Conservation (phyloP, 2,888 invertebrate genomes). For the Zaprionus obscuricornis region DNA sequence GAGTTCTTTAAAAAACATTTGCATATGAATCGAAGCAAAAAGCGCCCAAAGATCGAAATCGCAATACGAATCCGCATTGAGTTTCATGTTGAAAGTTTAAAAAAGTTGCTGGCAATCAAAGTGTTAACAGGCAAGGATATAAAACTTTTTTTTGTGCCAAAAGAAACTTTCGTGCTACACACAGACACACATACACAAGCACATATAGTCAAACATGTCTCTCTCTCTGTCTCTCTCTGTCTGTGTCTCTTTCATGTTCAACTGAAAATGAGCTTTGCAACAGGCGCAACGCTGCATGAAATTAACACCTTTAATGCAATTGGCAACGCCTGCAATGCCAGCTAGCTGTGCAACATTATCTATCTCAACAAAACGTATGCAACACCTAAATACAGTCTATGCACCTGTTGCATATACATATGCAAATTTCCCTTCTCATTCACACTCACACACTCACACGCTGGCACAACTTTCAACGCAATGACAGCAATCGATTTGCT, state of each 20-base stretch:
- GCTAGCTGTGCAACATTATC: background rate
- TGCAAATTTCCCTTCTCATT: slow-evolving; percentile 2
- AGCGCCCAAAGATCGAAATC: no score
- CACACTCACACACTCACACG: background rate
- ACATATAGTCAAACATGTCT: background rate
- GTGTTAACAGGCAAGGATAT: slow-evolving; percentile 68
- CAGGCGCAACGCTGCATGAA: slow-evolving; percentile 38
- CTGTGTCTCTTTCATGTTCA: background rate
- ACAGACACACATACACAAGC: background rate
- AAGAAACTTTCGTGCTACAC: slow-evolving; percentile 45
- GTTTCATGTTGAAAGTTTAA: slow-evolving; percentile 38
- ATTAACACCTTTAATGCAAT: slow-evolving; percentile 65
- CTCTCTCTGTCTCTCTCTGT: background rate
- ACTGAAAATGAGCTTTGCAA: slow-evolving; percentile 35
- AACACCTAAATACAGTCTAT: no score
- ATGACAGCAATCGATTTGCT: slow-evolving; percentile 33
- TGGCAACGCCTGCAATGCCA: slow-evolving; percentile 22
- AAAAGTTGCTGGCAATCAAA: slow-evolving; percentile 66
- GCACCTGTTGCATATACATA: slow-evolving; percentile 54
- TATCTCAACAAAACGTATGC: no score
- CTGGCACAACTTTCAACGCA: background rate
- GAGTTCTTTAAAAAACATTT: slow-evolving; percentile 65
- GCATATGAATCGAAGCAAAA: slow-evolving; percentile 64
- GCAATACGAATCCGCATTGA: slow-evolving; percentile 21
- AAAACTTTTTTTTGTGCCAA: slow-evolving; percentile 57